These are phyloP conservation scores for Gorsachius goisagi DNA, from an alignment of 2,113 vertebrate genomes.

Conservation along the genomic window DNA sequence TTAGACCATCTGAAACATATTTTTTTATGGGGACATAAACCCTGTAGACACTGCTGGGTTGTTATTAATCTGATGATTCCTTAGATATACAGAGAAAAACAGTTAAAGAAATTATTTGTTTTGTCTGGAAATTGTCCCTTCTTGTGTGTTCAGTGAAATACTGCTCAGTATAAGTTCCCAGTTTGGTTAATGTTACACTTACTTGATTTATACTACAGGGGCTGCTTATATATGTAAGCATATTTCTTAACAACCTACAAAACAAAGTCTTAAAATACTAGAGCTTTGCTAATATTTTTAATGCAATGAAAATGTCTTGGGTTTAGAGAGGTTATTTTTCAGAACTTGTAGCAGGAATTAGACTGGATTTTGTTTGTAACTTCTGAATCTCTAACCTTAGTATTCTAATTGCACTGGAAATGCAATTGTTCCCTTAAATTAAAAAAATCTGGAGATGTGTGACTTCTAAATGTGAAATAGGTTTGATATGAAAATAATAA, in stretches of 20 bases:
- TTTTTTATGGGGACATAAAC: neutral
- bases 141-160: neutral
- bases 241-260: slow-evolving; percentile 15
- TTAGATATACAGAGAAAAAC: neutral
- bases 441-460: neutral
- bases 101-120: slow-evolving; percentile 13
- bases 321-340: neutral
- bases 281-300: neutral
- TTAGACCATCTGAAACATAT: neutral
- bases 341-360: neutral
- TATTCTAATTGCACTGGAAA: neutral
- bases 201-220: neutral
- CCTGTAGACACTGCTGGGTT: neutral
- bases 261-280: neutral
- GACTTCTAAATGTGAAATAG: neutral
- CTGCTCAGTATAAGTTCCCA: neutral
- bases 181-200: neutral
- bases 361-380: neutral
- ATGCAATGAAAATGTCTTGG: neutral
- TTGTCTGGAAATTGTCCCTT: neutral
- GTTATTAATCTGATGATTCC: slow-evolving; percentile 4
- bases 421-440: neutral
- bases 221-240: neutral
- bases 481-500: neutral
- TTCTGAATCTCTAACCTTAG: neutral